phyloP scores from a whole-genome alignment of 2,113 vertebrate genomes.

The Indri indri region DNA sequence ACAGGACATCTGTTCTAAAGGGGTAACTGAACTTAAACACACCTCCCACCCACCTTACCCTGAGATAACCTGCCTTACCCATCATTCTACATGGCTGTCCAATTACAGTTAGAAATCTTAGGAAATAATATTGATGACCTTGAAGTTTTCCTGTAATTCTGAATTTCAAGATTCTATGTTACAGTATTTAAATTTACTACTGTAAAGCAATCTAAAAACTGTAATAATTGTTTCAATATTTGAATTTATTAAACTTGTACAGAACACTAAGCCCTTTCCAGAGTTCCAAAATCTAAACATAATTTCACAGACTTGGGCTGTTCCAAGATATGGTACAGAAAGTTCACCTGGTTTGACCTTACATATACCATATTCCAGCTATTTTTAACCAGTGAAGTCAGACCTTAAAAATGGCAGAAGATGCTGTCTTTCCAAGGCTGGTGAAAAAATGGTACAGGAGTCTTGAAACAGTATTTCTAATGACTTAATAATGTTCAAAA shows the following conservation, averaged over 20 bases:
- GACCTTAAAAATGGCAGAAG: neutral
- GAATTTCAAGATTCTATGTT: neutral
- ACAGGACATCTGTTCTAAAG: neutral
- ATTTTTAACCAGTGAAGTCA: slow-evolving; percentile 33
- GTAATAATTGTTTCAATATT: neutral
- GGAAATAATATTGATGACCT: neutral
- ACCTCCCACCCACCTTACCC: neutral
- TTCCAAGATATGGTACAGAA: slow-evolving; percentile 4
- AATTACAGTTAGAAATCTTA: neutral
- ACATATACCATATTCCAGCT: neutral
- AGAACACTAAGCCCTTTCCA: neutral
- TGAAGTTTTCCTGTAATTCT: slow-evolving; percentile 23
- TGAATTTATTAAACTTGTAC: neutral
- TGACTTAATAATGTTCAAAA: neutral
- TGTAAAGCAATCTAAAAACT: neutral
- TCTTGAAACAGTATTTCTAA: slow-evolving; percentile 2
- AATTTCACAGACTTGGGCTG: neutral
- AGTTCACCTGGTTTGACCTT: neutral
- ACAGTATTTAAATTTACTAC: neutral
- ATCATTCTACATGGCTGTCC: neutral
- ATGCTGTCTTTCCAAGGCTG: neutral
- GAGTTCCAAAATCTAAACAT: slow-evolving; percentile 32
- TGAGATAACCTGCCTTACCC: neutral
- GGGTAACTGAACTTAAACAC: neutral
- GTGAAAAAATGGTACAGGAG: neutral